Evolutionary conservation across 2,888 invertebrate genomes (phyloP), one percentile per base, ranked within the genome.

Genomic region (Xestia rhomboidea): DNA sequence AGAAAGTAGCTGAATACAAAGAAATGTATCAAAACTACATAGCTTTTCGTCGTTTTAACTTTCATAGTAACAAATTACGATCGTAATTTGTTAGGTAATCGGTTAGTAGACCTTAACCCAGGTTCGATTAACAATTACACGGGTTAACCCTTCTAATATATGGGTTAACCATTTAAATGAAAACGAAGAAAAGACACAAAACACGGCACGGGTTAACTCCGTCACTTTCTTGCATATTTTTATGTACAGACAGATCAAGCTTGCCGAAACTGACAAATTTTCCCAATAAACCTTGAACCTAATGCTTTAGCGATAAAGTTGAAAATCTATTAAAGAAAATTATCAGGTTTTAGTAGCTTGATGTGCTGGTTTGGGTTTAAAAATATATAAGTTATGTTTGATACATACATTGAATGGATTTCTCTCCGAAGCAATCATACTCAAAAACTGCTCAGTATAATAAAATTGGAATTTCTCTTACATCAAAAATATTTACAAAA

Each of bases 381-480:
- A 41, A 41, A 41, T 41, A 11, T 10, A 41, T 27, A n/a, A n/a
- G 1, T 60, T 4, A 18, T 51, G 34, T 38, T 46, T 41, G n/a
- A 63, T 67, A 51, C 18, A 27, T 57, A 67, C 73, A 81, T 75
- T 57, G 73, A 82, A 75, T 75, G 73, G 75, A 60, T 68, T 64
- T 15, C 13, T 13, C 38, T 41, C 21, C 7, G 34, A 34, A 34
- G 27, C 51, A 76, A 68, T 63, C 68, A 63, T 54, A 30, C 13
- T 63, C 24, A 57, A 44, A 77, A 72, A 62, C 44, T 63, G 21
- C 66, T 30, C 77, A 41, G 70, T 15, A 75, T 57, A 74, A 77
- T 82, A 74, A 64, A 82, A 82, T 74, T 87, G 85, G 86, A 85
- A 87, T 75, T 87, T 77, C 15, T 67, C 69, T 87, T 76, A 73